Conservation (phyloP, 2,113 vertebrate species). For the Brachyhypopomus occidentalis region DNA sequence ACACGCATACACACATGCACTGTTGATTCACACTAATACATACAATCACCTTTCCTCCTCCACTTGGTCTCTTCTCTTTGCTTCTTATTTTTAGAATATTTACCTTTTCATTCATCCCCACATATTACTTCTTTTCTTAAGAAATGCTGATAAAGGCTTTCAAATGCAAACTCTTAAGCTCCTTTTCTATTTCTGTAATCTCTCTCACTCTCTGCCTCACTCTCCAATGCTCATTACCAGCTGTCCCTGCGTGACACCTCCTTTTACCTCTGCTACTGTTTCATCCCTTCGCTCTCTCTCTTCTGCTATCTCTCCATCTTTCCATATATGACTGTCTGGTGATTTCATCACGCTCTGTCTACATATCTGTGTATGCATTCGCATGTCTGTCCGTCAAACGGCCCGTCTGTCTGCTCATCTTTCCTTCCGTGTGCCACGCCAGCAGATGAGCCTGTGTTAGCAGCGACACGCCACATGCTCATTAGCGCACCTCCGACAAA, state of each 20-base stretch:
- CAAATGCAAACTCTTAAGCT: too few relatives aligned
- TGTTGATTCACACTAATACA: not conserved
- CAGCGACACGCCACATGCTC: not conserved
- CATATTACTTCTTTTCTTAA: not conserved
- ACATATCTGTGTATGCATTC: not conserved
- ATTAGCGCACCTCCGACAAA: not conserved
- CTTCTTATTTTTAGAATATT: not conserved
- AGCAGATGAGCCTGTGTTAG: not conserved
- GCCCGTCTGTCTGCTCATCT: not conserved
- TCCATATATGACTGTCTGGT: too few relatives aligned
- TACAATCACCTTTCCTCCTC: not conserved
- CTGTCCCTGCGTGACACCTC: too few relatives aligned
- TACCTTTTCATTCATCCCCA: not conserved
- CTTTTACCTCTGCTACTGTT: not conserved
- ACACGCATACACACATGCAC: not conserved
- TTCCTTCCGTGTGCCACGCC: not conserved
- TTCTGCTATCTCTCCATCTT: too few relatives aligned
- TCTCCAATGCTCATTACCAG: not conserved
- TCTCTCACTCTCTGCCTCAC: not conserved
- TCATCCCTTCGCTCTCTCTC: not conserved
- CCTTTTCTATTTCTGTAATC: not conserved
- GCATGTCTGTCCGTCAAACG: not conserved
- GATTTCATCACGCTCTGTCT: not conserved
- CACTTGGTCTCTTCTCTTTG: not conserved
- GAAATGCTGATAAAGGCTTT: not conserved